Percentiles rank a stretch among this genome's conserved stretches.
Conservation (phyloP, 2,797 vertebrate species). For the Streptopelia turtur region DNA sequence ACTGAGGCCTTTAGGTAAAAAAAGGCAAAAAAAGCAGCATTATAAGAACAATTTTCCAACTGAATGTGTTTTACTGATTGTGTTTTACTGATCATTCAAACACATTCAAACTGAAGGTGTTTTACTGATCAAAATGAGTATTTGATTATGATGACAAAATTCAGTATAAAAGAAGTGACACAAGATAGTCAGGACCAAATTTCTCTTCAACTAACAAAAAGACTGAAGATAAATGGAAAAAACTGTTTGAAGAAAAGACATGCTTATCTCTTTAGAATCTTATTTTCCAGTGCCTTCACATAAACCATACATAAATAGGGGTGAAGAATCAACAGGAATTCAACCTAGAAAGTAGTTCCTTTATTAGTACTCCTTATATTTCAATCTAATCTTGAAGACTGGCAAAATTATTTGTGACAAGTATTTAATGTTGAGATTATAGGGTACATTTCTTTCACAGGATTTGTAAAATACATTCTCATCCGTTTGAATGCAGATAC, state of each 20-base stretch:
- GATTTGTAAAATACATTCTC: conserved; percentile 42
- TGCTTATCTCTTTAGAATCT: background rate
- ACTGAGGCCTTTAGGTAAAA: background rate
- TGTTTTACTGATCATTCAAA: too few relatives aligned
- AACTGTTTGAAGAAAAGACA: background rate
- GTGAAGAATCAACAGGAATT: background rate
- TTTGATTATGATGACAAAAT: background rate
- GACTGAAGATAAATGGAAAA: background rate
- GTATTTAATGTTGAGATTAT: background rate
- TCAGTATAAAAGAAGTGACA: background rate
- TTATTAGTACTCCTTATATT: background rate
- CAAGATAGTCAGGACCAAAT: background rate
- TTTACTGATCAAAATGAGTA: background rate
- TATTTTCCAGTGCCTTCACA: background rate
- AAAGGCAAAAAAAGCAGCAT: background rate
- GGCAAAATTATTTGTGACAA: background rate
- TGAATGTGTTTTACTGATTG: background rate
- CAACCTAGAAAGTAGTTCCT: background rate
- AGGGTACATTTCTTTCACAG: background rate
- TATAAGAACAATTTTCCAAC: background rate
- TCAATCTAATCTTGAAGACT: background rate
- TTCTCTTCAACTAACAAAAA: background rate
- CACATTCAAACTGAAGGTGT: background rate
- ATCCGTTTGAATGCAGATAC: conserved; percentile 8
- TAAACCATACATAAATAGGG: background rate